These are phyloP conservation scores for Desmodus rotundus DNA, from an alignment of 2,113 vertebrate genomes.

Conservation along the genomic window DNA sequence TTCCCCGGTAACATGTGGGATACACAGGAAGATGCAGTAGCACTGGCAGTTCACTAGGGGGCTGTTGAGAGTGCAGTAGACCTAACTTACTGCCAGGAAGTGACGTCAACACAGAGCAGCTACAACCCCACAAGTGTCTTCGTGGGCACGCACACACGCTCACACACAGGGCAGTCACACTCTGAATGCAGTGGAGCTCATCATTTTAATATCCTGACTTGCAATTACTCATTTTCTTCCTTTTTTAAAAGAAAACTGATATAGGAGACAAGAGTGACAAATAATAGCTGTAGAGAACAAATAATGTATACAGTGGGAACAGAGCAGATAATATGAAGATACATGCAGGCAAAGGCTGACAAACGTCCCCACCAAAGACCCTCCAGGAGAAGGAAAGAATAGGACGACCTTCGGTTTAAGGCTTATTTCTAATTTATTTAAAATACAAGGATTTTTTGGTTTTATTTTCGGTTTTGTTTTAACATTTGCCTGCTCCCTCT, in stretches of 20 bases:
- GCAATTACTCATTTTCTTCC: not conserved
- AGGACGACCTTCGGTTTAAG: not conserved
- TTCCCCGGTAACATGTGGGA: not conserved
- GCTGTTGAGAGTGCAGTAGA: not conserved
- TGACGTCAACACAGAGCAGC: not conserved
- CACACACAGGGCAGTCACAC: not conserved
- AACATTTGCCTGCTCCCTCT: not conserved
- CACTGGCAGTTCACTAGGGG: not conserved
- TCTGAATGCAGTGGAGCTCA: not conserved
- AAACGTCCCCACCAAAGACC: not conserved
- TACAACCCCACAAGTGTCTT: rapidly evolving
- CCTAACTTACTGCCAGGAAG: not conserved
- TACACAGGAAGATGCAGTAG: not conserved
- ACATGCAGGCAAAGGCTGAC: not conserved
- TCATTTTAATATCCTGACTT: not conserved
- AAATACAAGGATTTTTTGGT: not conserved
- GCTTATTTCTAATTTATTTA: not conserved
- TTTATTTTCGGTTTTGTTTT: not conserved
- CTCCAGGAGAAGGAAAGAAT: not conserved
- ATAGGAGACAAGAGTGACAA: not conserved
- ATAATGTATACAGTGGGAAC: not conserved
- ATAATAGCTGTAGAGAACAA: not conserved
- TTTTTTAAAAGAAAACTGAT: slow-evolving; percentile 13
- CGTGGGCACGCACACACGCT: rapidly evolving
- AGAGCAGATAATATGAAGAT: not conserved